Base-by-base conservation (phyloP, 1,140 invertebrate species). In the Campodea augens region DNA sequence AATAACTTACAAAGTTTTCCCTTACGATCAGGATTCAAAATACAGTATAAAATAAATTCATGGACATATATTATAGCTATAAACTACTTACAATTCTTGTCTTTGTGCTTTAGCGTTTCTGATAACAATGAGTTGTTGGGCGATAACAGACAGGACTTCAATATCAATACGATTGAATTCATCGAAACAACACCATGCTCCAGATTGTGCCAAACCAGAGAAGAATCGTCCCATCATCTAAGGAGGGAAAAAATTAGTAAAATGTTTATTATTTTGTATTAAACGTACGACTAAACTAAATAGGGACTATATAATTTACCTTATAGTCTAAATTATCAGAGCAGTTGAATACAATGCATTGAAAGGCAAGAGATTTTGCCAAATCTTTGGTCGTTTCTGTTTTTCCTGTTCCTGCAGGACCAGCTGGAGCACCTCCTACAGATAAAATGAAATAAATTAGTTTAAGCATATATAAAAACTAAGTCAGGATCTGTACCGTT, bases 331-430 rank as follows among this genome's bases (percentile, higher is more conserved):
- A 60, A 51, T 73, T 83, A 62, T 89, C 85, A 0, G 83, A 89
- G 55, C 86, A 90, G 59, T 89, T 89, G 55, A 91, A 90, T 0
- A 91, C 85, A 0, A 91, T 81, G 57, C 85, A 89, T 55, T 86
- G 84, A 49, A 86, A 81, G 2, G 85, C 85, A 36, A 88, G 57
- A 0, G 82, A 73, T 62, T 89, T 90, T 2, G 84, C 83, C 46
- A 90, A 68, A 69, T 91, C 85, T 65, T 91, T 91, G 0, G 83
- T 88, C 0, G 88, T 91, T 68, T 93, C 90, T 1, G 89, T 93
- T 68, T 95, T 95, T 1, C 90, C 90, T 0, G 88, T 93, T 15
- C 89, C 89, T 13, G 81, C 84, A 1, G 88, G 87, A 1, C 89
- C 88, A 47, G 87, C 75, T 18, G 85, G 75, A 32, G 81, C 86